Evolutionary conservation across 2,797 vertebrate genomes (phyloP), one percentile per base, ranked within the genome.

Genomic region (Prunella strophiata): DNA sequence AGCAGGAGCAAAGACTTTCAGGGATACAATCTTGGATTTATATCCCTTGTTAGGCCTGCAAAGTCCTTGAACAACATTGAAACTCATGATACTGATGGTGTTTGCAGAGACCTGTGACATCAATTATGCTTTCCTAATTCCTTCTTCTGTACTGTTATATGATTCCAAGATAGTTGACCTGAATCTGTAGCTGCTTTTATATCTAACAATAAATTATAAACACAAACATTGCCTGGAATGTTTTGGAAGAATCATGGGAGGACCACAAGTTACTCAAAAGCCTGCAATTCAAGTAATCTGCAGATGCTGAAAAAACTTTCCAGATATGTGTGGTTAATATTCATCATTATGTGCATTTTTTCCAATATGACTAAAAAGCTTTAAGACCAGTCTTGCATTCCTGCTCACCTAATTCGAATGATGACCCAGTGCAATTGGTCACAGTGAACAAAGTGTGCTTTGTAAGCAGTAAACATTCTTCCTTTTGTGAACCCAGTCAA

Each of bases 261-360:
- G 57, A 95, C 93, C 93, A 75, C 66, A 94, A 95, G 88, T 92
- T 95, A 62, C 81, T 96, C 86, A 94, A 93, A 96, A 94, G 75
- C 10, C 68, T 94, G 75, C 40, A 92, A 91, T 83, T 96, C 83
- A 89, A 93, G 89, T 85, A 92, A 95, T 77, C 65, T 75, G 88
- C 93, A 89, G 80, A 95, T 15, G 5, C 54, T 42, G 80, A 91
- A 88, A 85, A 93, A 95, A 29, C n/a, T 93, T 95, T 90, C 90
- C 93, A 95, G 88, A 93, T 77, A 96, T 81, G 50, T 96, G 91
- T 94, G 81, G 94, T 96, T 94, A 94, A 94, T 93, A 96, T 88
- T 96, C 79, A 89, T 93, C 62, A 2, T 89, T 85, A 73, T 59
- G 62, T 77, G 67, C 89, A 95, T 97, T 95, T 97, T 95, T 96